These are phyloP conservation scores for Timandra comae DNA, from an alignment of 2,888 invertebrate species.

Conservation along the genomic window DNA sequence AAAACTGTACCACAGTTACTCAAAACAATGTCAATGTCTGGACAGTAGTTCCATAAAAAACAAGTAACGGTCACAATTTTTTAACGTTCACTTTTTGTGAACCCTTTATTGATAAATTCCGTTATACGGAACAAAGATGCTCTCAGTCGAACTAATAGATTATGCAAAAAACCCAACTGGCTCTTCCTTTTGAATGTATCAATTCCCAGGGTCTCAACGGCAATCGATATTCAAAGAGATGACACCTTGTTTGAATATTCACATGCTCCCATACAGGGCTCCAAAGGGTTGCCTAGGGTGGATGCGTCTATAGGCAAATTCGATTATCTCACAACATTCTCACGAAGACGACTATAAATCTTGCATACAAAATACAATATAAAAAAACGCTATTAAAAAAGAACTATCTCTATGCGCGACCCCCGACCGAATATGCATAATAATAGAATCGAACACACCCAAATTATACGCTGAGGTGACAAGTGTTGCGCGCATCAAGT, in stretches of 20 bases:
- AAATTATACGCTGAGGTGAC: conserved; percentile 73
- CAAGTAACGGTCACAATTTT: conserved; percentile 60
- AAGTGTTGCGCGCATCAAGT: conserved; percentile 60
- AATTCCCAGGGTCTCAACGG: conserved; percentile 68
- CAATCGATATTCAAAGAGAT: conserved; percentile 76
- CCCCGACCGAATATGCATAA: conserved; percentile 68
- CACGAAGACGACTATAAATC: conserved; percentile 73
- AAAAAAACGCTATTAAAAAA: conserved; percentile 71
- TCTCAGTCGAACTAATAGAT: conserved; percentile 57
- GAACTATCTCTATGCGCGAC: conserved; percentile 69
- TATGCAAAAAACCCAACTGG: conserved; percentile 66
- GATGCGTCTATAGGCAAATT: conserved; percentile 74
- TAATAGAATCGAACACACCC: conserved; percentile 63
- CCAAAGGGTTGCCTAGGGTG: conserved; percentile 65
- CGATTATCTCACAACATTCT: conserved; percentile 72
- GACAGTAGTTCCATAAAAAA: conserved; percentile 54
- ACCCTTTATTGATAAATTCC: conserved; percentile 61
- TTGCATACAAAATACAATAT: conserved; percentile 65
- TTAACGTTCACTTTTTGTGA: conserved; percentile 53
- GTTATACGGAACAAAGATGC: conserved; percentile 60
- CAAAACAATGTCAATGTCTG: conserved; percentile 27
- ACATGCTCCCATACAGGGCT: conserved; percentile 66
- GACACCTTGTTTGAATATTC: conserved; percentile 77
- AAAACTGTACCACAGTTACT: conserved; percentile 2
- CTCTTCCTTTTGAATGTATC: conserved; percentile 71